phyloP scores from a whole-genome alignment of 2,797 vertebrate species.

The Sebastes nivosus region DNA sequence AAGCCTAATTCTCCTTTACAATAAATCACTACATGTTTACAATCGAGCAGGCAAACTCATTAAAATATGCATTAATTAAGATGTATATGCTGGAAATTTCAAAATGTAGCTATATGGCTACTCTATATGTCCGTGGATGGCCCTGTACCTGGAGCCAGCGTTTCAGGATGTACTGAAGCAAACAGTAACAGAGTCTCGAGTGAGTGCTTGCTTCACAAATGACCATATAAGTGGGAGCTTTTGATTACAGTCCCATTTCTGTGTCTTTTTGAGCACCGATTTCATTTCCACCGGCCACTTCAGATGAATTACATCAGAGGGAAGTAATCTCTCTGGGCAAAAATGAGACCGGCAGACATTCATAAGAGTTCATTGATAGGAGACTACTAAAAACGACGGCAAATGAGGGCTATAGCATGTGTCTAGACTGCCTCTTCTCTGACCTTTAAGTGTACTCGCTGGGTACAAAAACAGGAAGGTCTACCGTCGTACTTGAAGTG shows the following conservation, averaged over 20 bases:
- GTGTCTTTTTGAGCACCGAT: slow-evolving; percentile 5
- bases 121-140: neutral
- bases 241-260: slow-evolving; percentile 31
- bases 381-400: neutral
- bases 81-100: neutral
- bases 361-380: neutral
- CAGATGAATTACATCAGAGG: slow-evolving; percentile 6
- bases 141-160: slow-evolving; percentile 9
- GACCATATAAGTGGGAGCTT: neutral
- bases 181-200: slow-evolving; percentile 9
- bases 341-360: slow-evolving; percentile 5
- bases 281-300: slow-evolving; percentile 56
- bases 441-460: neutral
- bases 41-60: neutral
- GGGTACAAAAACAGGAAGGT: neutral
- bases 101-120: too few species aligned
- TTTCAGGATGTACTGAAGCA: slow-evolving; percentile 13
- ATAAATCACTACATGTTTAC: neutral
- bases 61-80: neutral
- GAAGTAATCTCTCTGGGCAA: neutral
- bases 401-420: neutral
- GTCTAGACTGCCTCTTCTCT: neutral
- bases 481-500: neutral
- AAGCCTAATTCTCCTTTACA: neutral
- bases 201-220: slow-evolving; percentile 8